A percentile compares a stretch with the other conserved stretches of the same genome.
Conservation (phyloP, 2,797 vertebrate genomes). For the Rhodeus uyekii region DNA sequence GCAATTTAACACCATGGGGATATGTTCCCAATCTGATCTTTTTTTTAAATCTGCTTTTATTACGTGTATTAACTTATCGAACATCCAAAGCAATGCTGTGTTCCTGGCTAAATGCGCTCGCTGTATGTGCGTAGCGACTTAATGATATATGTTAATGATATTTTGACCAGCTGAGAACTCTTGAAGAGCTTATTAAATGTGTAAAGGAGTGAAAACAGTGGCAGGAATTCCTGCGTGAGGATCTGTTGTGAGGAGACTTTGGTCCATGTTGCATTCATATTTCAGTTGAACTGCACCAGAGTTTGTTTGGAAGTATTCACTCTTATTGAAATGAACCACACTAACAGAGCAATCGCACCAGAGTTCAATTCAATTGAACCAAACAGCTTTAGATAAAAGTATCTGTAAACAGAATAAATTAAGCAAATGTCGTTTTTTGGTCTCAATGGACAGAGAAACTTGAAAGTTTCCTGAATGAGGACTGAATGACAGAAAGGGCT, state of each 20-base stretch:
- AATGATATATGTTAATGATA: not conserved
- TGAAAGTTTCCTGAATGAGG: not conserved
- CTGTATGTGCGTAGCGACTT: no score
- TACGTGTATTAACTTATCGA: not conserved
- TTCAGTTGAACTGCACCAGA: not conserved
- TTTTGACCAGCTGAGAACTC: not conserved
- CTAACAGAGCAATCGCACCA: not conserved
- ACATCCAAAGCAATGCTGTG: not conserved
- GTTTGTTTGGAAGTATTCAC: not conserved
- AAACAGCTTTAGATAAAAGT: not conserved
- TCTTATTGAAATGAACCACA: not conserved
- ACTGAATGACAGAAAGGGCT: not conserved
- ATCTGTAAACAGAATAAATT: not conserved
- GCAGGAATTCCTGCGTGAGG: not conserved
- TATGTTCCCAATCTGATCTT: no score
- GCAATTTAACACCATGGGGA: not conserved
- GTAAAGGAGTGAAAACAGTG: not conserved
- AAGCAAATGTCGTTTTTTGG: not conserved
- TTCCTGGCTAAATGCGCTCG: not conserved
- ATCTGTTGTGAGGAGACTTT: not conserved
- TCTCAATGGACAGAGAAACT: not conserved
- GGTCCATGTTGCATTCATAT: not conserved
- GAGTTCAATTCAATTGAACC: not conserved
- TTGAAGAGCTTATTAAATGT: not conserved
- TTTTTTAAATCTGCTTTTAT: no score